Base-by-base conservation (phyloP, 2,113 vertebrate genomes). In the Bufo gargarizans region DNA sequence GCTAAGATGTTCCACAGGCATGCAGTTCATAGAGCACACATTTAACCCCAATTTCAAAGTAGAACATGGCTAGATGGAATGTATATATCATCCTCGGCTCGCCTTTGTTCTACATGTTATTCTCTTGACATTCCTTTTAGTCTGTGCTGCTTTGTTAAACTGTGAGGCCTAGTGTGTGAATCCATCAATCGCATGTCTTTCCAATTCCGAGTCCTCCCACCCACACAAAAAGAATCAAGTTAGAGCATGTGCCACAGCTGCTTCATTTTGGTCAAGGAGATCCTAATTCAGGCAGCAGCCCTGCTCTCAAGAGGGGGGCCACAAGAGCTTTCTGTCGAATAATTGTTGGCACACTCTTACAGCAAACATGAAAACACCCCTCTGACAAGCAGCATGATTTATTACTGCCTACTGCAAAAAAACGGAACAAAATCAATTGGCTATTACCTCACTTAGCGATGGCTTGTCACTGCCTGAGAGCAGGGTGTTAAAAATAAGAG, bases 381-480 rank as follows among this genome's bases (percentile, higher is more conserved):
- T 91, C 92, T 97, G 97, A 98, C 97, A 98, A 94, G 96, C 91
- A 65, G 90, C 92, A 94, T 99, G 98, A 99, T 99, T 98, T 97
- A 99, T 97, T 96, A 96, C 95, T 94, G 92, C 95, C 96, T 96
- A 95, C 96, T 95, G 96, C 96, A 96, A 84, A 89, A 33, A 96
- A 97, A 96, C 93, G 94, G 97, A 97, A 96, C 97, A 96, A 97
- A 97, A 97, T 97, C 97, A 97, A 97, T 97, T 96, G 97, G 96
- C 96, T 98, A 96, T 97, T 97, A 97, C 96, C 95, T 95, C 97
- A 97, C 97, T 98, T 97, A 97, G 97, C 95, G 92, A 94, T 92
- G 94, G 94, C 94, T 96, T 97, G 96, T 97, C 97, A 98, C 96
- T 96, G 96, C 97, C 96, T 93, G 94, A 93, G 95, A 96, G 94